Conservation (phyloP, 2,113 vertebrate genomes). For the Pterocles orientalis region DNA sequence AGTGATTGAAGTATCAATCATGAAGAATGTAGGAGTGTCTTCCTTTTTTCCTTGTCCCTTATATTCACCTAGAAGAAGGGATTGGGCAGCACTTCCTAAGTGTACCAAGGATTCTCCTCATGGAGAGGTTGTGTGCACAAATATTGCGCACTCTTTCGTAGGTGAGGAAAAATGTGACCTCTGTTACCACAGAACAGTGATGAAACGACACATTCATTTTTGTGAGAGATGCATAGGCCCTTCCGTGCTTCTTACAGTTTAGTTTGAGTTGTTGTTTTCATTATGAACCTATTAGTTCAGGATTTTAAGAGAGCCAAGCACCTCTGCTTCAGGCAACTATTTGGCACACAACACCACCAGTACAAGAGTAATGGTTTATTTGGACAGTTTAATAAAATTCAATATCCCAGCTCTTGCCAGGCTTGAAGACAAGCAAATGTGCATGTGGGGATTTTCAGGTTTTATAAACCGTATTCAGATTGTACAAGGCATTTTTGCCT, state of each 20-base stretch:
- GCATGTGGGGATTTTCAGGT: neutral
- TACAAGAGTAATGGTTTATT: neutral
- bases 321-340: neutral
- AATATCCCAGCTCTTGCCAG: neutral
- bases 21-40: neutral
- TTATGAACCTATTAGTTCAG: neutral
- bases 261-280: constrained; percentile 4
- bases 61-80: neutral
- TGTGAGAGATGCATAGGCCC: neutral
- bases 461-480: neutral
- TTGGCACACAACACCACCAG: neutral
- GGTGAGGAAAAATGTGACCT: neutral
- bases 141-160: accelerated
- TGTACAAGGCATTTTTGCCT: neutral
- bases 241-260: neutral
- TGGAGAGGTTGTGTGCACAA: neutral
- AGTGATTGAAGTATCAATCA: neutral
- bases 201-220: neutral
- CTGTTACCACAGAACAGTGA: neutral
- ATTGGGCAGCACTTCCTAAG: neutral
- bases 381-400: neutral
- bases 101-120: neutral
- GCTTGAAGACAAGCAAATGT: neutral
- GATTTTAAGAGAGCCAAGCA: neutral
- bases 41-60: neutral